phyloP scores from a whole-genome alignment of 92 coral and sea anemone species.

The Scolanthus callimorphus region DNA sequence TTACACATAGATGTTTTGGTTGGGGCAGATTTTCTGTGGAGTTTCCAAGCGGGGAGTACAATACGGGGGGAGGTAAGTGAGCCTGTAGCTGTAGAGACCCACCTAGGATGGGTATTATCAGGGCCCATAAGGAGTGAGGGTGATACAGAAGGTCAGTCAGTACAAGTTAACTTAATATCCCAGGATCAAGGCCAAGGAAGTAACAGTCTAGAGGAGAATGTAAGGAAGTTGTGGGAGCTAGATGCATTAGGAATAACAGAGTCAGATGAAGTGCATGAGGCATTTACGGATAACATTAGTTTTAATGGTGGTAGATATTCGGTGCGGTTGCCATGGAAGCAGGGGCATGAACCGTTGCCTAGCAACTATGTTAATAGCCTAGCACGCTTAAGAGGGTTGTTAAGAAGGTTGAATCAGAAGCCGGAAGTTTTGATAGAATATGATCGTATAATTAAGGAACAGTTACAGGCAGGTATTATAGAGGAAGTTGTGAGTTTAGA shows the following conservation, averaged over 20 bases:
- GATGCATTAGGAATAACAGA: neutral
- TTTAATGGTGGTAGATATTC: neutral
- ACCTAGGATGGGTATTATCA: too few relatives aligned
- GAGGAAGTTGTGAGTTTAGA: slow-evolving; percentile 11
- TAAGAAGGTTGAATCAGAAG: neutral
- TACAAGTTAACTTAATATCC: too few relatives aligned
- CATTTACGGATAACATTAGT: neutral
- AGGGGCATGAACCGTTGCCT: slow-evolving; percentile 1
- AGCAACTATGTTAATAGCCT: neutral
- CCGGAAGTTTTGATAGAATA: slow-evolving; percentile 11
- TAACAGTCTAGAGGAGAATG: too few relatives aligned
- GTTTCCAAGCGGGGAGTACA: too few relatives aligned
- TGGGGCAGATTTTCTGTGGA: too few relatives aligned
- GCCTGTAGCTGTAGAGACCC: too few relatives aligned
- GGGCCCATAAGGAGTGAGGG: too few relatives aligned
- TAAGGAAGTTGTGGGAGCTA: neutral
- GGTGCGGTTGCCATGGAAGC: neutral
- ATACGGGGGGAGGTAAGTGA: too few relatives aligned
- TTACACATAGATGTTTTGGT: too few relatives aligned
- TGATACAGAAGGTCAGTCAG: too few relatives aligned
- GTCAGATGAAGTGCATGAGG: neutral
- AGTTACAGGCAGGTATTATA: slow-evolving; percentile 5
- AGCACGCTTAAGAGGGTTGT: neutral
- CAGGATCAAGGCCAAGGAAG: too few relatives aligned
- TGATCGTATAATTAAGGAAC: slow-evolving; percentile 9